Percentiles rank a stretch among this genome's conserved stretches.
These are phyloP conservation scores for Achlya flavicornis DNA, from an alignment of 2,888 invertebrate genomes.

Conservation along the genomic window DNA sequence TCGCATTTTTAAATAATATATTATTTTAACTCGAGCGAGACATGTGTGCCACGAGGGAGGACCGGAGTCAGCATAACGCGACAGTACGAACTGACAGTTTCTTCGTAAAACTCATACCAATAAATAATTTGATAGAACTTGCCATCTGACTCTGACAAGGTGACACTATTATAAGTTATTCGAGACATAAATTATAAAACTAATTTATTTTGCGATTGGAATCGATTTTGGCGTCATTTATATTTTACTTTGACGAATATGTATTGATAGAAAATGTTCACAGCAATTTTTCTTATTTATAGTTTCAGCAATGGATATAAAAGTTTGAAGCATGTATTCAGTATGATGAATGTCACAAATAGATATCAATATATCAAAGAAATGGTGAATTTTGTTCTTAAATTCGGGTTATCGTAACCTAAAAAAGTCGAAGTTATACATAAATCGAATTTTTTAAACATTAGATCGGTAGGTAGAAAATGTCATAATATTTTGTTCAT, in stretches of 20 bases:
- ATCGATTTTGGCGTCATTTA: neutral
- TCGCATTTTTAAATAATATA: too few species aligned
- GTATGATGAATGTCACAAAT: neutral
- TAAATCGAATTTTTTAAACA: too few species aligned
- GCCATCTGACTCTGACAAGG: neutral
- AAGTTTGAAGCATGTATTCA: neutral
- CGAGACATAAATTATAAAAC: neutral
- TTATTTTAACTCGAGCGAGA: too few species aligned
- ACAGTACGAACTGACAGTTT: too few species aligned
- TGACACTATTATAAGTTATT: slow-evolving; percentile 1
- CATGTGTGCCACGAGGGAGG: too few species aligned
- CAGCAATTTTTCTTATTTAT: slow-evolving; percentile 5
- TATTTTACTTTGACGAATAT: neutral
- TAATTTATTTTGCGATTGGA: slow-evolving; percentile 1
- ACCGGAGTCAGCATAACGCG: too few species aligned
- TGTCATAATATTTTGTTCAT: too few species aligned
- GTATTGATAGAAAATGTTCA: neutral
- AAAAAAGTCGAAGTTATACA: too few species aligned
- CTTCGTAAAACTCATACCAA: too few species aligned
- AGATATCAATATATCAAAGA: slow-evolving; percentile 14
- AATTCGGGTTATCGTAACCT: neutral
- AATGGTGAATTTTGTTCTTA: slow-evolving; percentile 8
- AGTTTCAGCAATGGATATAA: neutral
- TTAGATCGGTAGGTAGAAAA: too few species aligned
- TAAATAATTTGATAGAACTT: neutral